Evolutionary conservation across 2,113 vertebrate species (phyloP).

Genomic region (Tursiops truncatus): DNA sequence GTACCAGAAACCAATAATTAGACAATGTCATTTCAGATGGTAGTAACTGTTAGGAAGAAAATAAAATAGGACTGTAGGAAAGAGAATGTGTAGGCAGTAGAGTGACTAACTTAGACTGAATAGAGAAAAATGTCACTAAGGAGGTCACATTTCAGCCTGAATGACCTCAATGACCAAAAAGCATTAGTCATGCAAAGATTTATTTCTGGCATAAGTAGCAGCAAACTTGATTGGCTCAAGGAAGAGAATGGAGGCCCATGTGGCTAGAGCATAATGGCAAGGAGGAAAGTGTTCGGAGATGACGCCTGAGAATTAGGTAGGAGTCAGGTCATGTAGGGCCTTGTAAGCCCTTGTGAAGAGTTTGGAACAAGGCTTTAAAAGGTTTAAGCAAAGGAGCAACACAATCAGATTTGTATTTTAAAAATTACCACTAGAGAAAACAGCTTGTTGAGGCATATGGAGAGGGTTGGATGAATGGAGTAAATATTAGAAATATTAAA

Average conservation of each 20-base stretch:
- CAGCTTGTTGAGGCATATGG: not conserved
- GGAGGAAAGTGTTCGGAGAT: not conserved
- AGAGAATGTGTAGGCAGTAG: not conserved
- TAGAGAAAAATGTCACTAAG: not conserved
- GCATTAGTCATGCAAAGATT: not conserved
- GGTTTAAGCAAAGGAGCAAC: not conserved
- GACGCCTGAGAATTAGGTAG: not conserved
- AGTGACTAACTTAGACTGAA: not conserved
- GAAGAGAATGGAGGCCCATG: accelerated
- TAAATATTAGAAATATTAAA: not conserved
- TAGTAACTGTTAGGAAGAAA: not conserved
- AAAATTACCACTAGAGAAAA: not conserved
- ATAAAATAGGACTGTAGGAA: not conserved
- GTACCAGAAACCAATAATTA: not conserved
- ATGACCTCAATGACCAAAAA: not conserved
- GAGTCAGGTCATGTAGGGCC: not conserved
- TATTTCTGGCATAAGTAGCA: not conserved
- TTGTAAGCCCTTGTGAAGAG: not conserved
- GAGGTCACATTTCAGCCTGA: not conserved
- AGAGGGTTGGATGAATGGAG: not conserved
- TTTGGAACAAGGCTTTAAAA: not conserved
- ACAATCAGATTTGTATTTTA: not conserved
- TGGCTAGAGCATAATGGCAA: not conserved
- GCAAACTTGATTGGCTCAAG: not conserved
- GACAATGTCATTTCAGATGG: not conserved